A percentile compares a stretch with the other conserved stretches of the same genome.
Conservation (phyloP, 1,140 invertebrate species). For the Hetaerina americana region DNA sequence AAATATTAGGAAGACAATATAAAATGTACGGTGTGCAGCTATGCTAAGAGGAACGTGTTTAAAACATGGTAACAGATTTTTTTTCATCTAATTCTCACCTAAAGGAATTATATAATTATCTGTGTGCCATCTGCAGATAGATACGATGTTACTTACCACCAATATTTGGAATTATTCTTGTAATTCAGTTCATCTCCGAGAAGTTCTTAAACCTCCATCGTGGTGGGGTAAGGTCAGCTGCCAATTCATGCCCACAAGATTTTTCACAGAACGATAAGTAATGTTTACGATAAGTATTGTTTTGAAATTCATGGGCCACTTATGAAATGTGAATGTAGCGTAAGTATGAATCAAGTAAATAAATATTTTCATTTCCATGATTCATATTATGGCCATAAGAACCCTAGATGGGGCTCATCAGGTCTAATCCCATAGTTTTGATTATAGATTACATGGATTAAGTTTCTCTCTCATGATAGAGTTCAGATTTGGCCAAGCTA, state of each 20-base stretch:
- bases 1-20: no score
- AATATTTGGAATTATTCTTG: no score
- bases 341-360: neutral
- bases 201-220: neutral
- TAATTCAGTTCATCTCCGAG: neutral
- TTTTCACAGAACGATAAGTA: neutral
- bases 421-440: neutral
- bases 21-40: no score
- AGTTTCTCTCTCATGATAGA: neutral
- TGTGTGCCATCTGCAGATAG: no score
- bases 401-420: neutral
- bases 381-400: neutral
- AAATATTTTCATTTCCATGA: neutral
- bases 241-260: neutral
- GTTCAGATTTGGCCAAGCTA: neutral
- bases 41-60: no score
- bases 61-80: no score
- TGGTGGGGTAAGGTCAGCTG: neutral
- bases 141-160: no score
- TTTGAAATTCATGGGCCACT: neutral
- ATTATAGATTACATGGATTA: neutral
- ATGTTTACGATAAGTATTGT: neutral
- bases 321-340: neutral
- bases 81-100: no score
- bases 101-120: no score